Evolutionary conservation across 64 coral and sea anemone species (phyloP), one percentile per base, ranked within the genome.

Genomic region (Acropora yongei): DNA sequence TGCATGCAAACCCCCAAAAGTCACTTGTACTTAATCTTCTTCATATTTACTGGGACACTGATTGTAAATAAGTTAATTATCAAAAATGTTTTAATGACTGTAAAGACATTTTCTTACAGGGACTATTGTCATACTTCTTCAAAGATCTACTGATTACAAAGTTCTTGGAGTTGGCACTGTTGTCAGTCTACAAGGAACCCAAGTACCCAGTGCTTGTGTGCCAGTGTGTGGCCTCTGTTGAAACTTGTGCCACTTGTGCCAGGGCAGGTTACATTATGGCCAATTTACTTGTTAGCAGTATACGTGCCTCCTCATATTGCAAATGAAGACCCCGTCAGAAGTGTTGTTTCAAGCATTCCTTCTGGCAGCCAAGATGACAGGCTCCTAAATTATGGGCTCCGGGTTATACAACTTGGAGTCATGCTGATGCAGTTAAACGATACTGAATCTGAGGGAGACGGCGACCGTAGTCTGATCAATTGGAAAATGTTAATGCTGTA

Each of bases 151-250:
- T 39, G 71, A 78, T 49, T 85, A 78, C 73, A 53, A 92, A 92
- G 81, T 92, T 75, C 67, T 92, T 6, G 90, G 78, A 78, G 90
- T 92, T 86, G 81, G 90, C 11, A 92, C 68, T 45, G 79, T 92
- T 47, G 72, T 69, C 41, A 20, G 68, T 17, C 16, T 72, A 68
- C 78, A 57, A 43, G 65, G 49, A 75, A 65, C 61, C 41, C 88
- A 78, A 80, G 55, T 90, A 68, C 88, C 88, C 78, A 58, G 67
- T 78, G 78, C 80, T 57, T 57, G 78, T 51, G 57, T 80, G 41
- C 74, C 88, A 66, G 88, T 90, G 14, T 71, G 42, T 90, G 46
- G 47, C 20, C 60, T 90, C 77, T 44, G 63, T 69, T 78, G 87
- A 89, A 89, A 43, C 75, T 58, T 89, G 87, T 89, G 87, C 87